Percentiles rank a stretch among this genome's conserved stretches.
phyloP scores from a whole-genome alignment of 2,797 vertebrate genomes.

The Acestrorhynchus altus region DNA sequence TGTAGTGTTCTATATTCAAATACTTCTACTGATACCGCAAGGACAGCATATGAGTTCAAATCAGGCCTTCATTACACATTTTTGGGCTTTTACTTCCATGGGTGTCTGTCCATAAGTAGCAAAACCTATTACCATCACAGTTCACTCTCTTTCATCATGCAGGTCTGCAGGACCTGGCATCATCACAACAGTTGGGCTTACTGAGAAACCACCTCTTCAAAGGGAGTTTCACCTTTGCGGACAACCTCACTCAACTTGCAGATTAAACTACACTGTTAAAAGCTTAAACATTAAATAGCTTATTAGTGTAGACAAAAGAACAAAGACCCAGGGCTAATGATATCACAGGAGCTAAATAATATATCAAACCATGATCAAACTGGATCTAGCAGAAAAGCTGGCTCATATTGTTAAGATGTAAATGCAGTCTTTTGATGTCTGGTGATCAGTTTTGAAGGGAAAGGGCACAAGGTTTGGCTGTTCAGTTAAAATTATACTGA shows the following conservation, averaged over 20 bases:
- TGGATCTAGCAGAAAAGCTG: slow-evolving; percentile 30
- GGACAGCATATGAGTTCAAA: slow-evolving; percentile 18
- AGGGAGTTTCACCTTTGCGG: slow-evolving; percentile 20
- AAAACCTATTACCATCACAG: slow-evolving; percentile 32
- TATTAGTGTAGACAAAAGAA: slow-evolving; percentile 34
- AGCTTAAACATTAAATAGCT: slow-evolving; percentile 21
- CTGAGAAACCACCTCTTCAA: slow-evolving; percentile 34
- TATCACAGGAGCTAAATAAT: slow-evolving; percentile 25
- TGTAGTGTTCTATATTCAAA: too few relatives aligned
- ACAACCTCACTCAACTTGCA: slow-evolving; percentile 15
- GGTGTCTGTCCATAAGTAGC: slow-evolving; percentile 20
- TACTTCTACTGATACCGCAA: too few relatives aligned
- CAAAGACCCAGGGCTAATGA: slow-evolving; percentile 24
- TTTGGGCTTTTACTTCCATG: slow-evolving; percentile 14
- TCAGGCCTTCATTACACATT: background rate
- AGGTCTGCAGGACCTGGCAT: slow-evolving; percentile 29
- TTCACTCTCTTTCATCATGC: slow-evolving; percentile 40
- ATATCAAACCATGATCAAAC: slow-evolving; percentile 33
- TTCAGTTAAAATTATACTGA: slow-evolving; percentile 2
- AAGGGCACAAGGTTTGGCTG: background rate
- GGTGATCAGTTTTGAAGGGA: slow-evolving; percentile 8
- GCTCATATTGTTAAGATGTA: slow-evolving; percentile 32
- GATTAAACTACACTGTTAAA: slow-evolving; percentile 19
- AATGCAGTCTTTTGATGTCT: slow-evolving; percentile 47
- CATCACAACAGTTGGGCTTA: slow-evolving; percentile 25